These are phyloP conservation scores for Spisula subtruncata DNA, from an alignment of 2,888 invertebrate species.

Conservation along the genomic window DNA sequence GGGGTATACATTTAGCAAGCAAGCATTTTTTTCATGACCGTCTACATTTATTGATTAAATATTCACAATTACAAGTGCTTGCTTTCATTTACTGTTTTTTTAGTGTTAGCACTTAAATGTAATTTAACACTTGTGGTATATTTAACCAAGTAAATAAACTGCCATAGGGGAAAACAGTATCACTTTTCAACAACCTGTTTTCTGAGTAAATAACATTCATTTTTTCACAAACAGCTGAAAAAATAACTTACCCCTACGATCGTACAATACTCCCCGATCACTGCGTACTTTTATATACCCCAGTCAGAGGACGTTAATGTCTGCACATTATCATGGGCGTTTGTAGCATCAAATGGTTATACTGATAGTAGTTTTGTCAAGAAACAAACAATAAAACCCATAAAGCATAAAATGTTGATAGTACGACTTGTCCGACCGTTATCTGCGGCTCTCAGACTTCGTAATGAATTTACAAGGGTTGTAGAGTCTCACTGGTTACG, in stretches of 20 bases:
- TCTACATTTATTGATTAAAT: constrained; percentile 1
- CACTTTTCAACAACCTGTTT: constrained; percentile 46
- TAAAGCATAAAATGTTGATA: constrained; percentile 17
- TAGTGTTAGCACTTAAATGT: constrained; percentile 28
- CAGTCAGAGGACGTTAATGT: background rate
- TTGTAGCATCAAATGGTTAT: background rate
- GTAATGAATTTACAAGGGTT: background rate
- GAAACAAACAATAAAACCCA: constrained; percentile 16
- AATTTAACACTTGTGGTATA: constrained; percentile 11
- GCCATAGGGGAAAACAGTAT: constrained; percentile 29
- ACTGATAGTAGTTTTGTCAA: constrained; percentile 13
- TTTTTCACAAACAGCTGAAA: constrained; percentile 56
- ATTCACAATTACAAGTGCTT: constrained; percentile 15
- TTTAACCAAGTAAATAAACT: constrained; percentile 20
- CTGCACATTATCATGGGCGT: background rate
- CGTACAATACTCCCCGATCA: background rate
- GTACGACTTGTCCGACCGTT: background rate
- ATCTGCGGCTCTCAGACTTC: background rate
- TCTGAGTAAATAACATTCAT: constrained; percentile 58
- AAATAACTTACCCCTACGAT: constrained; percentile 45
- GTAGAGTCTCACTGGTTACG: background rate
- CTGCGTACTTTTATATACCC: too few species aligned
- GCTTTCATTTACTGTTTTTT: constrained; percentile 15
- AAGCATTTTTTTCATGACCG: too few species aligned
- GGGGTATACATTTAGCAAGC: too few species aligned